Evolutionary conservation across 2,888 invertebrate species (phyloP).

Genomic region (Crocallis elinguaria): DNA sequence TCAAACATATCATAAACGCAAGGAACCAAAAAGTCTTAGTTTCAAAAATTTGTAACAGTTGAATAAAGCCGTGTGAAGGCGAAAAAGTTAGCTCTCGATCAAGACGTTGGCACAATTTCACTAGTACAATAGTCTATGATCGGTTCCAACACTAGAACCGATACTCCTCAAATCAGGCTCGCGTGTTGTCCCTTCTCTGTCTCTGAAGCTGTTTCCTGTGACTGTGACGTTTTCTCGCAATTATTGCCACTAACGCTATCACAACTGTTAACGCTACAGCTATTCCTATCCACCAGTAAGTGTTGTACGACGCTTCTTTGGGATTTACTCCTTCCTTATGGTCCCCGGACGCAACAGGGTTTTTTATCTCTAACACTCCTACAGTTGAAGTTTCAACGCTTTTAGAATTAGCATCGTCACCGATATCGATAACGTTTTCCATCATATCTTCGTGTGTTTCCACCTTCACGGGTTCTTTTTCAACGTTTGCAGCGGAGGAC

Average conservation of each 20-base stretch:
- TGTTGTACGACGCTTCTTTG: constrained; percentile 75
- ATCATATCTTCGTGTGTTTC: constrained; percentile 46
- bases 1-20: background rate
- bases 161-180: constrained; percentile 82
- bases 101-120: constrained; percentile 68
- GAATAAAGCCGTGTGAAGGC: constrained; percentile 16
- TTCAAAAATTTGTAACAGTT: background rate
- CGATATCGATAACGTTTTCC: constrained; percentile 67
- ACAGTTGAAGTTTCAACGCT: constrained; percentile 73
- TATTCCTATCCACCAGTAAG: constrained; percentile 81
- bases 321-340: constrained; percentile 54
- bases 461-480: constrained; percentile 31
- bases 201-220: constrained; percentile 79
- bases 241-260: constrained; percentile 71
- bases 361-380: constrained; percentile 76
- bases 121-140: constrained; percentile 58
- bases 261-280: constrained; percentile 73
- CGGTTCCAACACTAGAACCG: constrained; percentile 78
- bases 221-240: constrained; percentile 78
- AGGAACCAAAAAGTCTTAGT: background rate
- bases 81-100: constrained; percentile 38
- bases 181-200: constrained; percentile 73
- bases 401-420: constrained; percentile 60
- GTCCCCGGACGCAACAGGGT: constrained; percentile 64
- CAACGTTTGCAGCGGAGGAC: constrained; percentile 34